Evolutionary conservation across 2,113 vertebrate species (phyloP).

Genomic region (Sorex araneus): DNA sequence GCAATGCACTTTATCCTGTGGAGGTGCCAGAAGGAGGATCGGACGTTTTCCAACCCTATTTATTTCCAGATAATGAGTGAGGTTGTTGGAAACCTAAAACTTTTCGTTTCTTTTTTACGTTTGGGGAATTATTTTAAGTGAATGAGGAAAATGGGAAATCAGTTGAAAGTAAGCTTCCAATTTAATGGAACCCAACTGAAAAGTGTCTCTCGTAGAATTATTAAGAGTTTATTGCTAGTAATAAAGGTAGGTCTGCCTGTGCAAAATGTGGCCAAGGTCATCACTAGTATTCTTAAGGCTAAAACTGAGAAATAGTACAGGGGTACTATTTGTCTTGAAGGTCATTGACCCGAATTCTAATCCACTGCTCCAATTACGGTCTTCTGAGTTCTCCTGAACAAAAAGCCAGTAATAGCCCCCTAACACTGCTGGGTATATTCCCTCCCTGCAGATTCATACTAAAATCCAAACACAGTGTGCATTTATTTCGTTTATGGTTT

Average conservation of each 20-base stretch:
- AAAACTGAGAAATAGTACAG: too few species aligned
- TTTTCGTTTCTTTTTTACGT: background rate
- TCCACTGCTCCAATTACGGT: too few species aligned
- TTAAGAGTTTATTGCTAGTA: background rate
- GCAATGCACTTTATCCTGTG: background rate
- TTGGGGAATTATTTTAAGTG: background rate
- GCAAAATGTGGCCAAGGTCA: background rate
- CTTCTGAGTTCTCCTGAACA: too few species aligned
- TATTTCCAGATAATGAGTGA: background rate
- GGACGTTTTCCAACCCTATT: background rate
- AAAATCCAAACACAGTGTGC: background rate
- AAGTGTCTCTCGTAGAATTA: background rate
- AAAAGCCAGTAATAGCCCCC: too few species aligned
- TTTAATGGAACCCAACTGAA: conserved; percentile 33
- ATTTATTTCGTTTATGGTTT: background rate
- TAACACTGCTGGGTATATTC: too few species aligned
- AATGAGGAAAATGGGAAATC: conserved; percentile 22
- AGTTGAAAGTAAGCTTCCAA: conserved; percentile 50
- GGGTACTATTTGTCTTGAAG: too few species aligned
- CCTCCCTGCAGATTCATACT: background rate
- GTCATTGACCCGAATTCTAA: too few species aligned
- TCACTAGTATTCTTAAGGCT: background rate
- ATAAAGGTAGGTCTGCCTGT: background rate
- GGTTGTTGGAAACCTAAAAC: background rate
- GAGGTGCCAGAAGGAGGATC: background rate